Conservation (phyloP, 2,797 vertebrate genomes). For the Dermochelys coriacea region DNA sequence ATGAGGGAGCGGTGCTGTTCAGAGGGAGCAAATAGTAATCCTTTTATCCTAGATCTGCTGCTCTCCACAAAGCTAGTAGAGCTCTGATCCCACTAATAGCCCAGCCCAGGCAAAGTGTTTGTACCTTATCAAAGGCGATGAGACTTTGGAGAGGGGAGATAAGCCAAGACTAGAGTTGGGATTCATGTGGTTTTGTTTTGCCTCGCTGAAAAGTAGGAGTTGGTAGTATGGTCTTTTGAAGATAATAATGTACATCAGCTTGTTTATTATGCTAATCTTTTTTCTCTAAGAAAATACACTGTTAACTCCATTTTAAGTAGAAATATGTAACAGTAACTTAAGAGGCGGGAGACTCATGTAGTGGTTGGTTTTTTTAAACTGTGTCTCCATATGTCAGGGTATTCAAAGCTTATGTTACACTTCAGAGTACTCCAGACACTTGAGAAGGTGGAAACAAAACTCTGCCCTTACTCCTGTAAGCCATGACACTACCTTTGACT, state of each 20-base stretch:
- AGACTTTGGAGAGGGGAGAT: background rate
- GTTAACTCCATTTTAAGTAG: background rate
- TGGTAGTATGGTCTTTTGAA: background rate
- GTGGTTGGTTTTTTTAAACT: background rate
- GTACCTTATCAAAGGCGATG: background rate
- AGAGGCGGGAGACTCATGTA: background rate
- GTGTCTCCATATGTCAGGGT: background rate
- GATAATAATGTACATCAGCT: background rate
- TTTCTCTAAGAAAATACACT: background rate
- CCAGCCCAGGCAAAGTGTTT: background rate
- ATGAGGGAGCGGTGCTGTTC: background rate
- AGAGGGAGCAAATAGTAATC: background rate
- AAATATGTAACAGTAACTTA: background rate
- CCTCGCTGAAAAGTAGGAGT: background rate
- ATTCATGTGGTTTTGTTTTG: background rate
- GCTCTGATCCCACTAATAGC: background rate
- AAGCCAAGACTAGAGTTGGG: background rate
- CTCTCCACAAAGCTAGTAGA: background rate
- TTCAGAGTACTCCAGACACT: background rate
- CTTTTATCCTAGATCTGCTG: background rate
- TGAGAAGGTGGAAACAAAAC: background rate
- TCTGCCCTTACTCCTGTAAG: background rate
- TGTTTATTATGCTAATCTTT: background rate
- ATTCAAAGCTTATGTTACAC: background rate
- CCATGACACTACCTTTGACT: background rate